Evolutionary conservation across 2,113 vertebrate species (phyloP).

Genomic region (Bettongia penicillata): DNA sequence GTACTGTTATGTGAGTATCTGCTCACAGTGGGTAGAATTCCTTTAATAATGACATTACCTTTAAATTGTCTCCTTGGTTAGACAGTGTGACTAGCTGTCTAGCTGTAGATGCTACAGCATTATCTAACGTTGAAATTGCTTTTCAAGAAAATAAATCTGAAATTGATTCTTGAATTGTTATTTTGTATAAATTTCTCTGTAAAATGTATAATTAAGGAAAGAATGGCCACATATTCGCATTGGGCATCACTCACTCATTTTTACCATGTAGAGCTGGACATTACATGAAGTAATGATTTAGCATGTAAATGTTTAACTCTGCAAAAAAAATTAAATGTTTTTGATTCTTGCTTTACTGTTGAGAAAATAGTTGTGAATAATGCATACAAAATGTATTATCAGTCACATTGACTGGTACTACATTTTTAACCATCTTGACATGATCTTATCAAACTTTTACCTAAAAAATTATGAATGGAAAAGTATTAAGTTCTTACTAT

Average conservation of each 20-base stretch:
- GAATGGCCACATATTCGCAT: neutral
- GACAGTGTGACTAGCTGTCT: neutral
- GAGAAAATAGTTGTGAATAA: neutral
- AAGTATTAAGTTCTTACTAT: neutral
- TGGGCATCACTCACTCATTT: neutral
- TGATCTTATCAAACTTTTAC: slow-evolving; percentile 8
- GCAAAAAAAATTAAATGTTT: neutral
- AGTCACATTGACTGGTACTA: neutral
- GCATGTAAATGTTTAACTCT: neutral
- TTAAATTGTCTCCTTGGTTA: neutral
- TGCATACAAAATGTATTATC: neutral
- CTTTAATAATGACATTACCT: neutral
- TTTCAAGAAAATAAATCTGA: slow-evolving; percentile 17
- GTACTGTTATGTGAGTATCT: neutral
- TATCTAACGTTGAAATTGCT: neutral
- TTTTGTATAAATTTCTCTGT: slow-evolving; percentile 33
- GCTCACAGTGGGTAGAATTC: neutral
- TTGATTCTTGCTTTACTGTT: neutral
- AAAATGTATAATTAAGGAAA: neutral
- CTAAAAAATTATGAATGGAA: slow-evolving; percentile 3
- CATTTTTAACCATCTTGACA: neutral
- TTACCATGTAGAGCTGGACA: neutral
- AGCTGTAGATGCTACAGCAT: neutral
- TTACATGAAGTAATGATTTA: neutral
- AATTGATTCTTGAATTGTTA: slow-evolving; percentile 2